phyloP scores from a whole-genome alignment of 2,797 vertebrate genomes.

The Cephalopachus bancanus region DNA sequence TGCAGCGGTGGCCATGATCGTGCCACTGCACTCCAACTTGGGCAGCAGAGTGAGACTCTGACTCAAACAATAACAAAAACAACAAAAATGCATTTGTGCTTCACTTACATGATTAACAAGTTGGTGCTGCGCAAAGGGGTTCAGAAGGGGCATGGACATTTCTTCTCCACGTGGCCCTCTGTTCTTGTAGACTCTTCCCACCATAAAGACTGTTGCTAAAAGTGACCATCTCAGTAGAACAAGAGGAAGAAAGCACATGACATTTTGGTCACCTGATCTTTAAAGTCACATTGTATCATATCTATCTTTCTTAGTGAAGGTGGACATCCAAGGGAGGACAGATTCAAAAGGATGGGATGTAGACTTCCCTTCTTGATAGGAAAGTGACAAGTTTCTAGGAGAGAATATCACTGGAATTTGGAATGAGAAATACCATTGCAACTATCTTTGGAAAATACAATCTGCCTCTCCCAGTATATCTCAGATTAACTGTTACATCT shows the following conservation, averaged over 20 bases:
- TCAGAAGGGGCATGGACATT: too few species aligned
- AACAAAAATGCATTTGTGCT: background rate
- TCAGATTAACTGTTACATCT: background rate
- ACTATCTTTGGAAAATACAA: background rate
- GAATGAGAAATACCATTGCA: background rate
- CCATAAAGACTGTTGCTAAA: background rate
- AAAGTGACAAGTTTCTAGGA: background rate
- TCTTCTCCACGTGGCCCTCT: background rate
- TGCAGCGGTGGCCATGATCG: too few species aligned
- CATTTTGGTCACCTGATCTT: background rate
- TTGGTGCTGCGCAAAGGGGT: background rate
- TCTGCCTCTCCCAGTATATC: background rate
- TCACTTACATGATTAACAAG: background rate
- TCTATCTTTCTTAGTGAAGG: too few species aligned
- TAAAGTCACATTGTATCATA: too few species aligned
- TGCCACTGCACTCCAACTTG: too few species aligned
- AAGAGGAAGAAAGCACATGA: background rate
- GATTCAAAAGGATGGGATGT: too few species aligned
- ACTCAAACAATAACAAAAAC: too few species aligned
- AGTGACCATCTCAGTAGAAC: background rate
- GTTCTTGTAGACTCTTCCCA: background rate
- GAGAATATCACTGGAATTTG: background rate
- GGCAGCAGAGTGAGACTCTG: too few species aligned
- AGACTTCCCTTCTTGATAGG: too few species aligned
- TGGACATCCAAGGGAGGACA: too few species aligned